Evolutionary conservation across 53 echinoderm and acorn worm species (phyloP).

Genomic region (Patiria pectinifera): DNA sequence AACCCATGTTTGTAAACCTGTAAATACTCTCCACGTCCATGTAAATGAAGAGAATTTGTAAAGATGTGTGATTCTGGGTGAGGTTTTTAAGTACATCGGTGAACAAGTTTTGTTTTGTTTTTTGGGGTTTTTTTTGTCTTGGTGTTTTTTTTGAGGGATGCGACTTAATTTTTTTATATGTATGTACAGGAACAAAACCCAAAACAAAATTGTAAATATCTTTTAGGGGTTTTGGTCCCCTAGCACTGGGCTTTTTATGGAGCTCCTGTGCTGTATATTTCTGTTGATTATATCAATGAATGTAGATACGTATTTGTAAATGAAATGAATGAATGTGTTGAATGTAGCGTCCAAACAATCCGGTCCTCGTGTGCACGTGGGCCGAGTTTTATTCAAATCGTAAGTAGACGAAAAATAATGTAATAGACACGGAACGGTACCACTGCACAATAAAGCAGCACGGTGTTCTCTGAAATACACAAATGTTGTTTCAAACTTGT

Average conservation of each 20-base stretch:
- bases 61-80: conserved; percentile 25
- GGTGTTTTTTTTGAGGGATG: neutral
- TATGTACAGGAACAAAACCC: conserved; percentile 35
- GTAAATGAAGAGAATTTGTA: conserved; percentile 45
- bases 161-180: conserved; percentile 18
- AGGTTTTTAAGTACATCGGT: neutral
- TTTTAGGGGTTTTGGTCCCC: conserved; percentile 22
- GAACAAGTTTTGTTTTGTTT: neutral
- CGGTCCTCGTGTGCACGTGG: neutral
- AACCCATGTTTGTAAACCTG: conserved; percentile 49
- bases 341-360: neutral
- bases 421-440: neutral
- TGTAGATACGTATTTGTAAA: conserved; percentile 20
- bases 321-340: neutral
- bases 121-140: no score
- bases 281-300: neutral
- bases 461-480: conserved; percentile 5
- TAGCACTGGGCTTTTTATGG: neutral
- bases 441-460: neutral
- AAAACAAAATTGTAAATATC: conserved; percentile 38
- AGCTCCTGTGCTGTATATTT: neutral
- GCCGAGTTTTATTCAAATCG: neutral
- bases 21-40: conserved; percentile 9
- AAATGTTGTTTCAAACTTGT: neutral
- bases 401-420: neutral